These are phyloP conservation scores for Bursaphelenchus mucronatus DNA, from an alignment of 1,140 invertebrate genomes.

Conservation along the genomic window DNA sequence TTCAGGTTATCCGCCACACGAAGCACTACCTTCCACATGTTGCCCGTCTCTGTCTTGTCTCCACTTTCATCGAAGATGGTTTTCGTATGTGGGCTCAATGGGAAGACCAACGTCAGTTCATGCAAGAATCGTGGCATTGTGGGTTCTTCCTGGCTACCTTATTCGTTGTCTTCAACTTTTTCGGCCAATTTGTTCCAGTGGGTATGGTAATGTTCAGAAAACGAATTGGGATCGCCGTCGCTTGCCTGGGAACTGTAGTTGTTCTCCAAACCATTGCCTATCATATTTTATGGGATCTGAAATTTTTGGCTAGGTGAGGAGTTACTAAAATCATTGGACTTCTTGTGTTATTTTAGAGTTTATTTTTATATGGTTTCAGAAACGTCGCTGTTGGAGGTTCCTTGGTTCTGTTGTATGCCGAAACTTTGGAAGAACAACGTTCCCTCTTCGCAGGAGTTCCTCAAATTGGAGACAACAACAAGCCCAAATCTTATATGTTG, in stretches of 20 bases:
- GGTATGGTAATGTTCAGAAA: slow-evolving; percentile 83
- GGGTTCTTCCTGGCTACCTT: slow-evolving; percentile 83
- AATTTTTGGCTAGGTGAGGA: slow-evolving; percentile 74
- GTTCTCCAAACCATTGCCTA: slow-evolving; percentile 73
- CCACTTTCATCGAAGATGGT: slow-evolving; percentile 98
- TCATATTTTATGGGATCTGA: slow-evolving; percentile 91
- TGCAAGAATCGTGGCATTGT: slow-evolving; percentile 91
- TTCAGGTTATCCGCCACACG: slow-evolving; percentile 54
- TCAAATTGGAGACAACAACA: slow-evolving; percentile 82
- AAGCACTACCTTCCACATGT: slow-evolving; percentile 90
- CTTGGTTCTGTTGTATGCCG: slow-evolving; percentile 84
- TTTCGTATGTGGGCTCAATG: slow-evolving; percentile 97
- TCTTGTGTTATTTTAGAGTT: slow-evolving; percentile 12
- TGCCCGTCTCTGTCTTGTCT: slow-evolving; percentile 91
- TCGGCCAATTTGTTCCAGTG: slow-evolving; percentile 78
- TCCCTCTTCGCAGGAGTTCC: slow-evolving; percentile 97
- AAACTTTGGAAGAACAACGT: slow-evolving; percentile 69
- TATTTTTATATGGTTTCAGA: slow-evolving; percentile 66
- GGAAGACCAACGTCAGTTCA: slow-evolving; percentile 94
- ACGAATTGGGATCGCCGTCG: slow-evolving; percentile 88
- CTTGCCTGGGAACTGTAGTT: slow-evolving; percentile 89
- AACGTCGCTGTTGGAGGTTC: slow-evolving; percentile 94
- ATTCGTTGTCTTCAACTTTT: slow-evolving; percentile 87
- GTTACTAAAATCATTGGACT: slow-evolving; percentile 16
- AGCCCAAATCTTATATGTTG: slow-evolving; percentile 93